Base-by-base conservation (phyloP, 2,888 invertebrate species). In the Cantharis rufa region DNA sequence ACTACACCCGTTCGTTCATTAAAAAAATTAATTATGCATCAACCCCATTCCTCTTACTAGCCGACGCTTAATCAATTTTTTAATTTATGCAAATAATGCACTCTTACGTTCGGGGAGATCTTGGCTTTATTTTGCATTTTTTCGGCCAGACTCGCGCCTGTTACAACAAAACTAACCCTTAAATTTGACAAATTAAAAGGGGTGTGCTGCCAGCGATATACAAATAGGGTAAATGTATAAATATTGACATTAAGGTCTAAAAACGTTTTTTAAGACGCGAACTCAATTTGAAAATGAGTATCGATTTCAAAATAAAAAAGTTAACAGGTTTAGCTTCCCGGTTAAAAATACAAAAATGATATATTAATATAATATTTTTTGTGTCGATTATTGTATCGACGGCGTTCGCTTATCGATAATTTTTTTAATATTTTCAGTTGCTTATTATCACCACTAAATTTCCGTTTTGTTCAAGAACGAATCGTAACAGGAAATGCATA, bases 1-100 rank as follows among this genome's bases (percentile, higher is more conserved):
- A 87, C 86, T 87, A 84, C 85, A 84, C 85, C 48, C 48, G 48
- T 48, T 48, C 48, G 48, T 48, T 84, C 82, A 79, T 77, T 72
- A 78, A 80, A 81, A 81, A 79, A 70, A 70, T 68, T 74, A 66
- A 71, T 75, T 76, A 77, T 72, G 72, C 73, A 75, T 48, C 74
- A 77, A 70, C 74, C 69, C 73, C 76, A 70, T 62, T 28, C 70
- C 62, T 69, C 48, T 69, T 24, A 15, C 69, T 62, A n/a, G 48
- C 2, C 48, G 68, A 18, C 21, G 69, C 69, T 15, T 32, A 66
- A 66, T 66, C 24, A 66, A 21, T 66, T 66, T 66, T 18, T 66
- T 66, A 66, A 66, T 21, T 66, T 66, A 66, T 24, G 64, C 64
- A n/a, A 21, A 66, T 21, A 66, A 21, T 16, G 64, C 24, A 21